Conservation (phyloP, 2,113 vertebrate species). For the Asarcornis scutulata region DNA sequence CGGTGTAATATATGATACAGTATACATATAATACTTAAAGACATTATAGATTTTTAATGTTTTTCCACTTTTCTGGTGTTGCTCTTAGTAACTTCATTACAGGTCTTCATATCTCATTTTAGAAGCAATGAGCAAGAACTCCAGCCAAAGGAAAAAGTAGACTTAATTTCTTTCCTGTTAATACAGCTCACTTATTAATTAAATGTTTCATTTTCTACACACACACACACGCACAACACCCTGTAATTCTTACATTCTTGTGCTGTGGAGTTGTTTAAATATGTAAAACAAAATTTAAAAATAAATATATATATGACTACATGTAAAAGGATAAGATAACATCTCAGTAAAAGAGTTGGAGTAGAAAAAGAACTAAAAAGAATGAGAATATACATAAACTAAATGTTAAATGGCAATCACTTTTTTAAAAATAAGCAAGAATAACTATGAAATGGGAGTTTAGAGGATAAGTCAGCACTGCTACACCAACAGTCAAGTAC, state of each 20-base stretch:
- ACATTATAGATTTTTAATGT: not conserved
- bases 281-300: not conserved
- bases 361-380: not conserved
- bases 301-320: not conserved
- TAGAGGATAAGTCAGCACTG: not conserved
- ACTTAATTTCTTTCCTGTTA: not conserved
- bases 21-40: not conserved
- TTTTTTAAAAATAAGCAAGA: not conserved
- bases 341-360: not conserved
- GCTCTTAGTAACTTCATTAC: not conserved
- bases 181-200: not conserved
- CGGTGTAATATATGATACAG: not conserved
- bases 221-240: accelerated
- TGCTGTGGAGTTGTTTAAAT: not conserved
- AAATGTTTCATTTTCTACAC: not conserved
- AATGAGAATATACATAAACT: not conserved
- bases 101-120: not conserved
- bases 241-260: not conserved
- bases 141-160: not conserved
- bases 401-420: not conserved
- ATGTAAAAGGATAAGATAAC: not conserved
- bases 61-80: not conserved
- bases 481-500: not conserved
- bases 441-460: not conserved
- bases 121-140: not conserved